Conservation (phyloP, 2,888 invertebrate species). For the Orthonevra nobilis region DNA sequence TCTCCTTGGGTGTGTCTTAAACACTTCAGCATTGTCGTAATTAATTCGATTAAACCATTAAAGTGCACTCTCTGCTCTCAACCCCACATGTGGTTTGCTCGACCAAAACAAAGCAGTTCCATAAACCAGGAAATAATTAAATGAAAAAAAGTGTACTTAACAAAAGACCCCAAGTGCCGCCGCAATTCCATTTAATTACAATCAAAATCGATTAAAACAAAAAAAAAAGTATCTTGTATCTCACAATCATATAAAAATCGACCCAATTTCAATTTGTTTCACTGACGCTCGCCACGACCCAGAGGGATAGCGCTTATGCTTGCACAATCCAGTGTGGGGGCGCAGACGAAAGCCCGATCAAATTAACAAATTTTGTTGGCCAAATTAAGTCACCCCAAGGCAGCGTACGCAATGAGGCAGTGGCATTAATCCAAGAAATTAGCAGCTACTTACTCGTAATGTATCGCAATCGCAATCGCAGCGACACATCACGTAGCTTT, state of each 20-base stretch:
- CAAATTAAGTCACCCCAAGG: conserved; percentile 25
- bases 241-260: background rate
- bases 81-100: no score
- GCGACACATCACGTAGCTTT: background rate
- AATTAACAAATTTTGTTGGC: no score
- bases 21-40: background rate
- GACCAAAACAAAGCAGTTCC: conserved; percentile 6
- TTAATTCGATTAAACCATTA: background rate
- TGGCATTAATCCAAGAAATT: conserved; percentile 16
- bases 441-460: background rate
- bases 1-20: background rate
- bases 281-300: no score
- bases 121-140: conserved; percentile 24
- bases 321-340: background rate
- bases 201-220: conserved; percentile 30
- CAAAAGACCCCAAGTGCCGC: background rate
- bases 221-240: no score
- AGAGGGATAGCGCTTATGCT: no score
- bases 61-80: background rate
- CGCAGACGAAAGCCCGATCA: no score
- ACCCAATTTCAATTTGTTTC: background rate
- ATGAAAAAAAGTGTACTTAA: no score
- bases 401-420: background rate
- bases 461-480: no score
- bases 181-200: conserved; percentile 26